Base-by-base conservation (phyloP, 2,797 vertebrate genomes). In the Chloroceryle inda region DNA sequence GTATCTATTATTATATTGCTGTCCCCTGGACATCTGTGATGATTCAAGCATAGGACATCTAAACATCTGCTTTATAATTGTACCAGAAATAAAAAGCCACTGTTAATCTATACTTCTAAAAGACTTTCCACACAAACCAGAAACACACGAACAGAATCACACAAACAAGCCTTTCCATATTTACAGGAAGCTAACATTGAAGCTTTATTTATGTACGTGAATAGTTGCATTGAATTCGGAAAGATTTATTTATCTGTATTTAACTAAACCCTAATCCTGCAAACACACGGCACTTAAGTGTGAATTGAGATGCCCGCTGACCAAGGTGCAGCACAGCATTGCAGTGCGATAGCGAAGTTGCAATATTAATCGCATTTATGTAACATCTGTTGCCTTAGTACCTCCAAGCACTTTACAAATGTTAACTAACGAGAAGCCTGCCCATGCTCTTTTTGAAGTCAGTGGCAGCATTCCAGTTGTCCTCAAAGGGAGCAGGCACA, bases 401-500 rank as follows among this genome's bases (percentile, higher is more conserved):
- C 76, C 92, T 88, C 85, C 45, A 20, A 91, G 82, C 82, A 78
- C 92, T 94, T 81, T 11, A 23, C 3, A 0, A 94, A 88, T 91
- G 82, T 66, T 91, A 95, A 94, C 94, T 89, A 96, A 78, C 0
- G 0, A 95, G 87, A 45, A 89, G 92, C 62, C 72, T 87, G 87
- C 78, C 91, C 78, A 2, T 94, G 92, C 87, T 94, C 79, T 89
- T 96, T 91, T 40, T 92, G 79, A 95, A 96, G 96, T 88, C 83
- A 87, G 9, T 96, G 95, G 96, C 96, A 96, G 90, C 73, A 23
- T 94, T 95, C 96, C 95, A 96, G 88, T n/a, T 63, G 85, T 89
- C 88, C 87, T 96, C 89, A 95, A 94, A 94, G 89, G 82, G 79
- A 94, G 91, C 89, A 81, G 85, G 84, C 92, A 78, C 85, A 88